phyloP scores from a whole-genome alignment of 2,113 vertebrate genomes.

The Tenrec ecaudatus region DNA sequence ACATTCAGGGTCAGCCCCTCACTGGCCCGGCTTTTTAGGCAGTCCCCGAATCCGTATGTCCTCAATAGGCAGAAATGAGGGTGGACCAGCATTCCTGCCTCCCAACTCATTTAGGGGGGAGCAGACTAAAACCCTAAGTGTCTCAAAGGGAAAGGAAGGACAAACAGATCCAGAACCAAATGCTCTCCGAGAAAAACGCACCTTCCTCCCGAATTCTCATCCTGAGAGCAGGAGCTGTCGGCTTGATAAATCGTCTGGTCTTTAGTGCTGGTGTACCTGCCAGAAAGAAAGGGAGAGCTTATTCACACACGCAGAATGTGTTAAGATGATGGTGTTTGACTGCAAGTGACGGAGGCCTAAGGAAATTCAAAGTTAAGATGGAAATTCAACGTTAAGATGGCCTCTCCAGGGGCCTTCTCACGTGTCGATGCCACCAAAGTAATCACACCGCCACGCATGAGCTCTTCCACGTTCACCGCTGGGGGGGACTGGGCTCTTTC shows the following conservation, averaged over 20 bases:
- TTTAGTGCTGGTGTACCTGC: conserved; percentile 80
- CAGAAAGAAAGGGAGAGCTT: conserved; percentile 65
- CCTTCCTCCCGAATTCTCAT: conserved; percentile 79
- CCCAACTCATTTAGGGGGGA: conserved; percentile 36
- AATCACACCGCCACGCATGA: conserved; percentile 64
- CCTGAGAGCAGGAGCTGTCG: conserved; percentile 79
- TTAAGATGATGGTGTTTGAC: conserved; percentile 72
- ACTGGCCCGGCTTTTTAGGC: conserved; percentile 49
- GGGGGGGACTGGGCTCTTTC: conserved; percentile 63
- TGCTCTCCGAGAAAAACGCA: conserved; percentile 71
- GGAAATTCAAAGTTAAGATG: conserved; percentile 65
- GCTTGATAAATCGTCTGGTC: conserved; percentile 79
- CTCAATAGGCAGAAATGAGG: neutral
- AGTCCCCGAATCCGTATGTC: conserved; percentile 41
- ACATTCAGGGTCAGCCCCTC: neutral
- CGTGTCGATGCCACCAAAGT: conserved; percentile 20
- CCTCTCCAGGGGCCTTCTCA: conserved; percentile 51
- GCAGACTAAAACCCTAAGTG: conserved; percentile 17
- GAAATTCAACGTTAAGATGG: conserved; percentile 63
- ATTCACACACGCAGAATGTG: conserved; percentile 76
- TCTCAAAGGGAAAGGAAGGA: conserved; percentile 65
- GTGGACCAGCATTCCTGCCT: neutral
- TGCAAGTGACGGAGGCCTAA: conserved; percentile 67
- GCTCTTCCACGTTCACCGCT: conserved; percentile 47
- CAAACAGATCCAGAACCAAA: conserved; percentile 49